A percentile compares a stretch with the other conserved stretches of the same genome.
Evolutionary conservation across 2,797 vertebrate species (phyloP).

Genomic region (Enteromius afrohamiltoni): DNA sequence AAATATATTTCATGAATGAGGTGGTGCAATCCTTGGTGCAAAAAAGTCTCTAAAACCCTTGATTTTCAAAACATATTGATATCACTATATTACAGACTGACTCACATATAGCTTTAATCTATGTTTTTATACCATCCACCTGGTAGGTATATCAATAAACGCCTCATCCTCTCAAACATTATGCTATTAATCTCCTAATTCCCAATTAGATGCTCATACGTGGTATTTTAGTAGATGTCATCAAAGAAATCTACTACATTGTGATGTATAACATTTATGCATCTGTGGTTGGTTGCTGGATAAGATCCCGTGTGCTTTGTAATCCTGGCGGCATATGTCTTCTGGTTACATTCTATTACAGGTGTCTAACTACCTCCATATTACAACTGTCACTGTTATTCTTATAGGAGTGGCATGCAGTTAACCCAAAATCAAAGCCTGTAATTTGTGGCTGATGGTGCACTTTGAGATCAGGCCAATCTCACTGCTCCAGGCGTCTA

Average conservation of each 20-base stretch:
- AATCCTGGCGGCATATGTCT: slow-evolving; percentile 48
- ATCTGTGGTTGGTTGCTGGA: slow-evolving; percentile 5
- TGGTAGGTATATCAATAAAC: slow-evolving; percentile 3
- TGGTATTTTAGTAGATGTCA: background rate
- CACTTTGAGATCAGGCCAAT: slow-evolving; percentile 85
- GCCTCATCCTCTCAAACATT: background rate
- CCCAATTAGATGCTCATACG: background rate
- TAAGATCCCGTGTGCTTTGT: slow-evolving; percentile 36
- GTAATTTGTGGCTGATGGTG: slow-evolving; percentile 88
- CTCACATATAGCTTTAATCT: background rate
- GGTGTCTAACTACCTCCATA: slow-evolving; percentile 76
- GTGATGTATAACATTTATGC: background rate
- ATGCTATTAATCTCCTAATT: background rate
- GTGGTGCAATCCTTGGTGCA: background rate
- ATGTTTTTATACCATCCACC: background rate
- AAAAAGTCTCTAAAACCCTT: slow-evolving; percentile 8
- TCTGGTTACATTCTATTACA: slow-evolving; percentile 68
- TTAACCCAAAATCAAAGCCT: slow-evolving; percentile 86
- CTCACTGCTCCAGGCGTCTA: slow-evolving; percentile 78
- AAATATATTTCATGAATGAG: background rate
- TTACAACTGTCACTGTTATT: slow-evolving; percentile 81
- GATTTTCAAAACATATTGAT: slow-evolving; percentile 51
- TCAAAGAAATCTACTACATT: background rate
- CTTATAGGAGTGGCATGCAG: slow-evolving; percentile 80
- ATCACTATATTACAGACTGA: slow-evolving; percentile 59